phyloP scores from a whole-genome alignment of 1,140 invertebrate species.

The Pseudomyrmex flavicornis region DNA sequence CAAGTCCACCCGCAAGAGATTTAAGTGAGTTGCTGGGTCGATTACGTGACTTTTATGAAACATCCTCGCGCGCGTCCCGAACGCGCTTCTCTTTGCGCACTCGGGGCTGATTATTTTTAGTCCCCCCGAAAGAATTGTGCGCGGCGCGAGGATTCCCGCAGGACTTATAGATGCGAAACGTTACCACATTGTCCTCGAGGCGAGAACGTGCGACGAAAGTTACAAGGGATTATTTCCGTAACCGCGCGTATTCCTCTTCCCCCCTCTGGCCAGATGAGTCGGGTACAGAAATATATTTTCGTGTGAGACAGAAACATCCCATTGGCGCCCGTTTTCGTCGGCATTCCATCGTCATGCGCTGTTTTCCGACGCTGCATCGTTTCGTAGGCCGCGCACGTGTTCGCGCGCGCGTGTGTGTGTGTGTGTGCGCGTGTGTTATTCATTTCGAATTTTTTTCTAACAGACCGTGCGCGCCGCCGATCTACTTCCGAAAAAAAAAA shows the following conservation, averaged over 20 bases:
- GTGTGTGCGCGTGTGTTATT: constrained; percentile 1
- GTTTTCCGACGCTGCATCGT: constrained; percentile 10
- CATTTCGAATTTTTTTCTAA: constrained; percentile 7
- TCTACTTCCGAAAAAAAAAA: neutral
- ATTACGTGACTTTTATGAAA: constrained; percentile 44
- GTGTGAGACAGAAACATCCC: constrained; percentile 48
- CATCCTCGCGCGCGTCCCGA: neutral
- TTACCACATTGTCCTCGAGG: constrained; percentile 9
- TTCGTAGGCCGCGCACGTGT: constrained; percentile 47
- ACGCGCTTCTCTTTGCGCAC: neutral
- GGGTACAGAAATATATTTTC: constrained; percentile 69
- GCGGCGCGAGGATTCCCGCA: neutral
- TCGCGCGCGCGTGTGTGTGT: neutral
- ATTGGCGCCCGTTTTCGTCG: constrained; percentile 66
- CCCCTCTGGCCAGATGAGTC: neutral
- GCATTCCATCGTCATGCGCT: constrained; percentile 69
- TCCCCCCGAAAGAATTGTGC: neutral
- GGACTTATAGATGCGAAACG: constrained; percentile 16
- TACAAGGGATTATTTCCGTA: constrained; percentile 59
- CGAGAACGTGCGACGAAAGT: neutral
- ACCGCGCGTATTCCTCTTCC: constrained; percentile 31
- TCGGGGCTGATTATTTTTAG: constrained; percentile 36
- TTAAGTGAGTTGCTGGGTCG: neutral
- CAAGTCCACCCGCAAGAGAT: neutral
- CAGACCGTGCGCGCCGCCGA: neutral